Conservation (phyloP, 2,888 invertebrate species). For the Lottia gigantea region DNA sequence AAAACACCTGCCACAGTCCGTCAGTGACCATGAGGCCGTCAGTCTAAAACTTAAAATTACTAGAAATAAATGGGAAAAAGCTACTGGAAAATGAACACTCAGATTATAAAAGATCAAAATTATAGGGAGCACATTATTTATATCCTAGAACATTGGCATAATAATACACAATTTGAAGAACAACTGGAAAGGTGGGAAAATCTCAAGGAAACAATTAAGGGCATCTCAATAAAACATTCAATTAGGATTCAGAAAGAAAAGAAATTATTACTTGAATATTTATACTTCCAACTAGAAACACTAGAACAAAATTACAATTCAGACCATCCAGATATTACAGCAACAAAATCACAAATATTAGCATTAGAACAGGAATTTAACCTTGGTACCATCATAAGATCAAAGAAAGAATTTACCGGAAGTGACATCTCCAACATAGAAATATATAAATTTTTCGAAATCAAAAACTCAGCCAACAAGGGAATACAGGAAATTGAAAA, state of each 20-base stretch:
- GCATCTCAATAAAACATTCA: not conserved
- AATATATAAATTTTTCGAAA: not conserved
- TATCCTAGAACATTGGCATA: not conserved
- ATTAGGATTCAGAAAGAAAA: not conserved
- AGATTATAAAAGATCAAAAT: not conserved
- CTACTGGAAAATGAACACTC: not conserved
- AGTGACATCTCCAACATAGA: not conserved
- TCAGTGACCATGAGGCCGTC: not conserved
- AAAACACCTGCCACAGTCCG: not conserved
- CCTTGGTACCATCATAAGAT: not conserved
- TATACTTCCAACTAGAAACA: not conserved
- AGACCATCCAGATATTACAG: no score
- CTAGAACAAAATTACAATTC: not conserved
- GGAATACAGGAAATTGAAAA: not conserved
- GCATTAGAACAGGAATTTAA: not conserved
- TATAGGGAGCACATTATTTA: not conserved
- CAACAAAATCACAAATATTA: not conserved
- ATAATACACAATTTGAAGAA: not conserved
- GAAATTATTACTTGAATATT: not conserved
- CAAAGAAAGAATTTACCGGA: not conserved
- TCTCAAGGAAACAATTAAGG: not conserved
- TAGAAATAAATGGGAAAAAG: not conserved
- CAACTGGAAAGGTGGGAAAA: not conserved
- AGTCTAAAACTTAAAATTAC: not conserved
- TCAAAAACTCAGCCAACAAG: not conserved